Percentiles rank a stretch among this genome's conserved stretches.
phyloP scores from a whole-genome alignment of 2,888 invertebrate genomes.

The Pedicia rivosa region DNA sequence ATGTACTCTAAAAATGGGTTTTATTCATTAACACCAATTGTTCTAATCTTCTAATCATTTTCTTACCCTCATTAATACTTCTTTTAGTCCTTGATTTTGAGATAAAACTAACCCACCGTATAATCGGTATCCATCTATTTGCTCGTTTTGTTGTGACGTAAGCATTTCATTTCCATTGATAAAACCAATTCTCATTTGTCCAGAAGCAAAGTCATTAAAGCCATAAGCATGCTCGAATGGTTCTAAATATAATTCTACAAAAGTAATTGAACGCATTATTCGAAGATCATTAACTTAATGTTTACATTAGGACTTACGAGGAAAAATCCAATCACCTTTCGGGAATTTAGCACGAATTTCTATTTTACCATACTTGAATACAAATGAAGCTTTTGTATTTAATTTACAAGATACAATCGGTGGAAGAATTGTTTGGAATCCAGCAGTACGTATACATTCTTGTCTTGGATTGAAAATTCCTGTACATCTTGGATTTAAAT shows the following conservation, averaged over 20 bases:
- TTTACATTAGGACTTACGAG: too few relatives aligned
- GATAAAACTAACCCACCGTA: constrained; percentile 20
- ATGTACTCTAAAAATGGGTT: too few relatives aligned
- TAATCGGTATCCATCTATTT: constrained; percentile 20
- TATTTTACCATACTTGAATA: constrained; percentile 52
- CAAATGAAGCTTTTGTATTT: constrained; percentile 42
- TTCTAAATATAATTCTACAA: constrained; percentile 45
- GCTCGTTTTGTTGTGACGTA: constrained; percentile 14
- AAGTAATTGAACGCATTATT: constrained; percentile 16
- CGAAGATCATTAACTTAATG: background rate
- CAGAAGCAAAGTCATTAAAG: constrained; percentile 37
- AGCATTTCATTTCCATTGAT: constrained; percentile 42
- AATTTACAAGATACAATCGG: constrained; percentile 49
- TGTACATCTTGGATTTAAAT: too few relatives aligned
- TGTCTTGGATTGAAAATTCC: too few relatives aligned
- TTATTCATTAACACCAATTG: too few relatives aligned
- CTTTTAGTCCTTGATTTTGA: constrained; percentile 23
- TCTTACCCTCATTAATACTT: constrained; percentile 29
- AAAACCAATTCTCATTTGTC: constrained; percentile 55
- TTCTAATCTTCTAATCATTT: too few relatives aligned
- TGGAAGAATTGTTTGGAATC: constrained; percentile 40
- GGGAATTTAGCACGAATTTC: constrained; percentile 56
- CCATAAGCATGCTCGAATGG: constrained; percentile 49
- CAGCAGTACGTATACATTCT: constrained; percentile 20
- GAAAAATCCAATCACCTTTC: constrained; percentile 61